A percentile compares a stretch with the other conserved stretches of the same genome.
Evolutionary conservation across 2,113 vertebrate species (phyloP).

Genomic region (Caretta caretta): DNA sequence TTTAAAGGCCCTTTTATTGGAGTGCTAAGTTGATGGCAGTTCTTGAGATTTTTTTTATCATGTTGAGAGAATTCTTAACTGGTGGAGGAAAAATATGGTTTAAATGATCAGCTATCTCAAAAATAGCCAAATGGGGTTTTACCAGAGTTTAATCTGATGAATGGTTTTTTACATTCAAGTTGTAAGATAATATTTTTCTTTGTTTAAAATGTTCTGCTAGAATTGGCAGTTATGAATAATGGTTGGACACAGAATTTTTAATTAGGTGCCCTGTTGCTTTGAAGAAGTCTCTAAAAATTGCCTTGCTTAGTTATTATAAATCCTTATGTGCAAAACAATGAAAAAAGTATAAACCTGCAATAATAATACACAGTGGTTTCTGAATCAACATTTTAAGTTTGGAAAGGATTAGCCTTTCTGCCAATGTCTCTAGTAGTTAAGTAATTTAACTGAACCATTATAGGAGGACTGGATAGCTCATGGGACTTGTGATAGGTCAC

Average conservation of each 20-base stretch:
- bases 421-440: not conserved
- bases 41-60: not conserved
- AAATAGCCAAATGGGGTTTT: not conserved
- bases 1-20: not conserved
- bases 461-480: not conserved
- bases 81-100: not conserved
- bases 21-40: no score
- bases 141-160: rapidly evolving
- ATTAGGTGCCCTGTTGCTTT: not conserved
- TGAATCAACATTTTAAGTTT: rapidly evolving
- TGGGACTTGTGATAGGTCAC: not conserved
- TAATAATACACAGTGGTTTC: rapidly evolving
- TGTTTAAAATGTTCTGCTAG: not conserved
- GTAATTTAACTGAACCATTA: not conserved
- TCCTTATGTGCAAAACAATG: not conserved
- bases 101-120: not conserved
- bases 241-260: not conserved
- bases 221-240: not conserved
- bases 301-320: rapidly evolving
- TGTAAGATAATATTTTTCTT: not conserved
- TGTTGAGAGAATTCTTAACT: not conserved
- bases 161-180: not conserved
- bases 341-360: rapidly evolving
- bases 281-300: rapidly evolving
- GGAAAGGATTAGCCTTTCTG: not conserved